Percentiles rank a stretch among this genome's conserved stretches.
Conservation (phyloP, 2,888 invertebrate genomes). For the Artemia sinica region DNA sequence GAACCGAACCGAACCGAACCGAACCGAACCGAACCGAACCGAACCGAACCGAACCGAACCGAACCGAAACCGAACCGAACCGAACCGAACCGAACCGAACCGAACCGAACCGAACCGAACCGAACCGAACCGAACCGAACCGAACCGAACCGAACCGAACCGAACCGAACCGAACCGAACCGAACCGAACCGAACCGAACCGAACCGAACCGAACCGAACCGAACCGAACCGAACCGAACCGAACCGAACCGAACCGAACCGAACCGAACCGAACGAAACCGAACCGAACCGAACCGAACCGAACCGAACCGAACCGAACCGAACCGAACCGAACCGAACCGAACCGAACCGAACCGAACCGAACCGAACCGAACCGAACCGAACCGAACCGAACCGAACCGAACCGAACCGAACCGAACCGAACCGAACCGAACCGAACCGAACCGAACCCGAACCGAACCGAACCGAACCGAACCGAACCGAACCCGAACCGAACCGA, state of each 20-base stretch:
- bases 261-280: constrained; percentile 23
- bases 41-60: constrained; percentile 23
- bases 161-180: constrained; percentile 23
- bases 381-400: constrained; percentile 18
- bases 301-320: constrained; percentile 23
- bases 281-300: constrained; percentile 23
- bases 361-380: constrained; percentile 23
- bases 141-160: constrained; percentile 22
- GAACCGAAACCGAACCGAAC: too few relatives aligned
- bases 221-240: constrained; percentile 18
- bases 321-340: constrained; percentile 22
- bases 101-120: constrained; percentile 23
- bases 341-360: constrained; percentile 22
- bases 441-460: too few relatives aligned
- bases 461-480: too few relatives aligned
- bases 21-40: constrained; percentile 22
- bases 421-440: constrained; percentile 22
- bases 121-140: constrained; percentile 22
- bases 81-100: constrained; percentile 22
- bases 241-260: constrained; percentile 21
- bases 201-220: constrained; percentile 21
- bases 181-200: constrained; percentile 23
- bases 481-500: constrained; percentile 22
- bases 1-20: constrained; percentile 22
- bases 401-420: constrained; percentile 21